A percentile compares a stretch with the other conserved stretches of the same genome.
Conservation (phyloP, 2,888 invertebrate species). For the Agrochola macilenta region DNA sequence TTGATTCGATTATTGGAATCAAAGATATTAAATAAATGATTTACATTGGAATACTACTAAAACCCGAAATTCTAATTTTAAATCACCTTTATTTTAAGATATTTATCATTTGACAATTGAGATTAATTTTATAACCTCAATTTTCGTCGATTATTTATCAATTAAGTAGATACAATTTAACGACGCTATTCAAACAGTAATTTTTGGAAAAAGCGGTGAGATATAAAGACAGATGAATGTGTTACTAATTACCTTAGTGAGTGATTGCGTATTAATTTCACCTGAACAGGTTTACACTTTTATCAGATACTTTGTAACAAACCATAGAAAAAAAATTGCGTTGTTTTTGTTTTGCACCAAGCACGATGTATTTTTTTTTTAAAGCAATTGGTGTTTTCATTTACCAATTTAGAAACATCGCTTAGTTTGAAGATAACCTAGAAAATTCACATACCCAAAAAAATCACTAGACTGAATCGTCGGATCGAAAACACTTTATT, state of each 20-base stretch:
- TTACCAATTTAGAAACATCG: not conserved
- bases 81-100: not conserved
- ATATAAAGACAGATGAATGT: not conserved
- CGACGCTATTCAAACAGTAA: not conserved
- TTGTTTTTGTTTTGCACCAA: too few species aligned
- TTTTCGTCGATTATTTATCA: too few species aligned
- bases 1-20: not conserved
- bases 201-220: not conserved
- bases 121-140: not conserved
- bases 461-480: not conserved
- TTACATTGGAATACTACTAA: not conserved
- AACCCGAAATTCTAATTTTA: not conserved
- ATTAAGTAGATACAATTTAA: too few species aligned
- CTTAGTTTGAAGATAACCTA: not conserved
- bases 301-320: not conserved
- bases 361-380: too few species aligned
- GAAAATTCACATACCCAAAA: not conserved
- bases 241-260: not conserved
- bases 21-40: too few species aligned
- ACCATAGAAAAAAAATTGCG: not conserved
- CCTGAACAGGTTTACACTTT: not conserved
- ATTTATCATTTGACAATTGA: not conserved
- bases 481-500: not conserved
- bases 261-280: not conserved
- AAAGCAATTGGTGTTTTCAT: not conserved